Base-by-base conservation (phyloP, 2,113 vertebrate species). In the Hystrix cristata region DNA sequence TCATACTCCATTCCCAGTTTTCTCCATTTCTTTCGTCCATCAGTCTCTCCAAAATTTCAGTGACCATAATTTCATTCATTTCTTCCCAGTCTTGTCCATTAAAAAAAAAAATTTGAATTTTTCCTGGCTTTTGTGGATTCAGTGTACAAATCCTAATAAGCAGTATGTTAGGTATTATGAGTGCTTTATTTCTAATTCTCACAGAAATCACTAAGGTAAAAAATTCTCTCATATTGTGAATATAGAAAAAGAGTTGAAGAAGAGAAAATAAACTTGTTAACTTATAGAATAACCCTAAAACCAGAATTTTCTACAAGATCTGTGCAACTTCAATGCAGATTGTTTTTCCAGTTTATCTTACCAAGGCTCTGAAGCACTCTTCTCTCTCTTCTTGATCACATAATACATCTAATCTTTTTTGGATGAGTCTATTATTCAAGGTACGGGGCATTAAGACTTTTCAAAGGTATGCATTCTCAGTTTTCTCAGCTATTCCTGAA, bases 321-420 rank as follows among this genome's bases (percentile, higher is more conserved):
- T 38, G 3, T 34, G 6, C 53, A 10, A 76, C 13, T 23, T 14
- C 9, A 80, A 29, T 55, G 53, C 1, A 7, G 31, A 38, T 51
- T 65, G 72, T 76, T 93, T 89, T 96, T 86, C 60, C 48, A 64
- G 8, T 43, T 94, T 72, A 27, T 80, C 34, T 64, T 71, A 38
- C 14, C 3, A 85, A 74, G 34, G 3, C 29, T 55, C 46, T 76
- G 59, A 1, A 65, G 16, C 57, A 51, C 78, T 9, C 18, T 84
- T 93, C 29, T 93, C 27, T 80, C 67, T 65, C 57, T 51, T 72
- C 46, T 94, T 74, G 19, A 64, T 53, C 31, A 87, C 46, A 13
- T 1, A 25, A 59, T 78, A 3, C 59, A 83, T 71, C 14, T 71
- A n/a, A 71, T 78, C 16, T 3, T 79, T 82, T 92, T 78, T 65